Evolutionary conservation across 1,140 invertebrate species (phyloP).

Genomic region (Eufriesea mexicana): DNA sequence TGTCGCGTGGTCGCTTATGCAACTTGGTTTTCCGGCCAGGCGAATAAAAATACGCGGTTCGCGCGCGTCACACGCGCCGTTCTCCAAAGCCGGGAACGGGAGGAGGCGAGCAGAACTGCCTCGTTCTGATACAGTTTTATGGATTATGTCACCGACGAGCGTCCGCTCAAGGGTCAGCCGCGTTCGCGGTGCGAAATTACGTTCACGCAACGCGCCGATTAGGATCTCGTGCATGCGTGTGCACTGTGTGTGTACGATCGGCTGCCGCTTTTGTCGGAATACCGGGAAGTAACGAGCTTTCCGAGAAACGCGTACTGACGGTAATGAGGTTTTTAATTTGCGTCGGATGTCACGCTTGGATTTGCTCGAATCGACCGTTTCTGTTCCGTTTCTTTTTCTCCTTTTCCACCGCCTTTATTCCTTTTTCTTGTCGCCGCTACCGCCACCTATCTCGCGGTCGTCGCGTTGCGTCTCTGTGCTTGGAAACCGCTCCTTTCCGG

Average conservation of each 20-base stretch:
- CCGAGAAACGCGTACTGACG: conserved; percentile 11
- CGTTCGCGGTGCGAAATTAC: conserved; percentile 50
- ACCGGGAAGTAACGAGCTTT: neutral
- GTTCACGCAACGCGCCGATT: conserved; percentile 44
- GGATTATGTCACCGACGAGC: conserved; percentile 30
- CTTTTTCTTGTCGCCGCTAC: no score
- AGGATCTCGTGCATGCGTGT: conserved; percentile 16
- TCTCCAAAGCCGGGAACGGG: neutral
- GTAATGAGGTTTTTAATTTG: conserved; percentile 34
- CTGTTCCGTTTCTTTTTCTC: neutral
- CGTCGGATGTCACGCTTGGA: neutral
- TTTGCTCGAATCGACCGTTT: neutral
- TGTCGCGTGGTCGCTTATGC: conserved; percentile 50
- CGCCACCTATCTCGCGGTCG: no score
- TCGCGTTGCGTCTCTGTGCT: no score
- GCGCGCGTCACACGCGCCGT: no score
- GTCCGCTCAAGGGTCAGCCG: conserved; percentile 10
- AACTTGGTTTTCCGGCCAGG: conserved; percentile 42
- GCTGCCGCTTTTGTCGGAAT: neutral
- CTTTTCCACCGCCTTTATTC: neutral
- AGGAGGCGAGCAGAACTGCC: conserved; percentile 11
- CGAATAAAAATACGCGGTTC: conserved; percentile 60
- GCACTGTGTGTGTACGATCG: neutral
- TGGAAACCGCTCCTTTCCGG: no score
- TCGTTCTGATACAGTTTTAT: conserved; percentile 40